A percentile compares a stretch with the other conserved stretches of the same genome.
Evolutionary conservation across 2,113 vertebrate species (phyloP).

Genomic region (Thamnaconus septentrionalis): DNA sequence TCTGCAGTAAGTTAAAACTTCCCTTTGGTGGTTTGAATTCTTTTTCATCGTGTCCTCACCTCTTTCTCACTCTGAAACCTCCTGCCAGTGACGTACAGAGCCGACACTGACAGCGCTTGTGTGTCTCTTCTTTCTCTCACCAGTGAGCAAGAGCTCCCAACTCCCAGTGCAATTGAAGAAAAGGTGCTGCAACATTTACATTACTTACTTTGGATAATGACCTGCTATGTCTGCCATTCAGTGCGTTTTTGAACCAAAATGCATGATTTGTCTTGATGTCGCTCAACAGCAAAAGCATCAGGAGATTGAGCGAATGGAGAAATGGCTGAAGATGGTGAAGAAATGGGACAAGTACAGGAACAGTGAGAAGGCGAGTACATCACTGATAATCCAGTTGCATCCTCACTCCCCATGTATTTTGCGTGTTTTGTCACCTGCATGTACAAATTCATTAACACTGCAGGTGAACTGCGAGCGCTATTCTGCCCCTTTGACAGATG

Average conservation of each 20-base stretch:
- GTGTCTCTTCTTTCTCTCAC: constrained; percentile 24
- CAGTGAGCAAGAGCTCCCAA: constrained; percentile 87
- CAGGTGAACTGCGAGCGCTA: too few relatives aligned
- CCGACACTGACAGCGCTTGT: too few relatives aligned
- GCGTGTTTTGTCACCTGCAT: too few relatives aligned
- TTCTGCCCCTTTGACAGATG: too few relatives aligned
- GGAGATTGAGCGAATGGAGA: constrained; percentile 86
- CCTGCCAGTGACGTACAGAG: too few relatives aligned
- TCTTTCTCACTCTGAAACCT: neutral
- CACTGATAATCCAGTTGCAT: too few relatives aligned
- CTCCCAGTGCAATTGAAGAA: constrained; percentile 81
- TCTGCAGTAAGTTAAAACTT: constrained; percentile 81
- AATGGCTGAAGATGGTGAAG: constrained; percentile 94
- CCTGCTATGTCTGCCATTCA: neutral
- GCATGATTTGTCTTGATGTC: neutral
- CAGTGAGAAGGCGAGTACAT: constrained; percentile 84
- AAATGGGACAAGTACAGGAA: constrained; percentile 89
- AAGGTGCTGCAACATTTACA: constrained; percentile 75
- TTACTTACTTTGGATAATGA: too few relatives aligned
- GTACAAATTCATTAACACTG: too few relatives aligned
- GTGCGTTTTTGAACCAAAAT: neutral
- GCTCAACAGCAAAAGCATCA: constrained; percentile 83
- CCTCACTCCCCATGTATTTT: too few relatives aligned
- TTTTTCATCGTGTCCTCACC: neutral
- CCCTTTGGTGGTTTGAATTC: neutral